Conservation (phyloP, 2,888 invertebrate genomes). For the Julus scandinavius region DNA sequence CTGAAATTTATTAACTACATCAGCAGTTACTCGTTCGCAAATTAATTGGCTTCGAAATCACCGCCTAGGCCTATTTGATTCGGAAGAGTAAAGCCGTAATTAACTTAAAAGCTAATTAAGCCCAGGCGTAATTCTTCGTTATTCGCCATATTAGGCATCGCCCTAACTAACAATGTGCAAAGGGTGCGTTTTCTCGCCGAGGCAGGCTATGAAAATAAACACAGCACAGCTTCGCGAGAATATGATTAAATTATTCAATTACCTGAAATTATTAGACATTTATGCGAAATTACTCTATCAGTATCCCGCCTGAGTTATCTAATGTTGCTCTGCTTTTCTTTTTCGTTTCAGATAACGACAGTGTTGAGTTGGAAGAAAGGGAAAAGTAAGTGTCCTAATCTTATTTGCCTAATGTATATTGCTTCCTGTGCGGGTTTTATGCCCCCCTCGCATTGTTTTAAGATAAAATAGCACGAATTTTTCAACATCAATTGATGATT, state of each 20-base stretch:
- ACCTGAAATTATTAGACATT: conserved; percentile 39
- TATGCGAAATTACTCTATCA: conserved; percentile 39
- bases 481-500: conserved; percentile 9
- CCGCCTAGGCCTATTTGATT: conserved; percentile 42
- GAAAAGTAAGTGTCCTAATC: conserved; percentile 56
- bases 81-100: conserved; percentile 39
- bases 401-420: conserved; percentile 47
- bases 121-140: conserved; percentile 42
- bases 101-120: conserved; percentile 42
- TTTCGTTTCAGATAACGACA: conserved; percentile 55
- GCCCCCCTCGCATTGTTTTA: conserved; percentile 15
- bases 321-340: conserved; percentile 33
- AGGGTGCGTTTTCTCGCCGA: neutral
- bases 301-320: conserved; percentile 3
- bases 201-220: conserved; percentile 7
- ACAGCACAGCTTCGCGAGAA: conserved; percentile 35
- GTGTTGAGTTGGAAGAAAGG: conserved; percentile 55
- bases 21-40: conserved; percentile 34
- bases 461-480: conserved; percentile 38
- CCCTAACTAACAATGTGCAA: conserved; percentile 34
- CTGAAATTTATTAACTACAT: conserved; percentile 38
- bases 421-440: neutral
- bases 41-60: conserved; percentile 42
- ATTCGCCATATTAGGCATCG: conserved; percentile 42
- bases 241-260: conserved; percentile 42